Evolutionary conservation across 2,797 vertebrate species (phyloP), one percentile per base, ranked within the genome.

Genomic region (Acipenser transmontanus): DNA sequence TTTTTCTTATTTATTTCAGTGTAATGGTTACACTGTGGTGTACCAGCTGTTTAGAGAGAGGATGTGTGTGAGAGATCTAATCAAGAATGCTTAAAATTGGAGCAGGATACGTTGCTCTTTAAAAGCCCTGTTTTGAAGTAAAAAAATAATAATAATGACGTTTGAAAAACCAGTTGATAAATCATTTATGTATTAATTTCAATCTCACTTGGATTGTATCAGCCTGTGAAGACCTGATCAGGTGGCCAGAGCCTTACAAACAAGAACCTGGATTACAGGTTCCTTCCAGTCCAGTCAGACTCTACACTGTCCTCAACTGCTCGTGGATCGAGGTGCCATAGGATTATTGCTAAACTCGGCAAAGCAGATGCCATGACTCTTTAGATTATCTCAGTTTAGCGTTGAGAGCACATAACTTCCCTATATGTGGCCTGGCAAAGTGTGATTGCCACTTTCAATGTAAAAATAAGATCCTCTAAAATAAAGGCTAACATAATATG

Each of bases 271-370:
- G 54, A 11, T n/a, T 13, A 57, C 54, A 57, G 3, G 9, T 3
- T n/a, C 54, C 12, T 11, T n/a, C 54, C 14, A 13, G 11, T 48
- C 8, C 8, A 57, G 59, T 68, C 3, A 5, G 49, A 70, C 72
- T 68, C 72, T 59, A 71, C 49, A 67, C 63, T 68, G 17, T 12
- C 34, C 51, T 60, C 8, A 11, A 65, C 63, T 70, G 73, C 64
- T 68, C 67, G 17, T 59, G 50, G 13, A 51, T 64, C 61, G 73
- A 80, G 67, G 70, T 70, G 77, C 77, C 77, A 85, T 75, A 48
- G 77, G 84, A 89, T 88, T 87, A 87, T 69, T 4, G 50, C 67
- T 86, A 82, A 88, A 75, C 73, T 65, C 67, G 71, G 61, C 68
- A 12, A 61, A 65, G 49, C 82, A 83, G 84, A 82, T 82, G 79